These are phyloP conservation scores for Bombus pyrosoma DNA, from an alignment of 1,140 invertebrate species.

Conservation along the genomic window DNA sequence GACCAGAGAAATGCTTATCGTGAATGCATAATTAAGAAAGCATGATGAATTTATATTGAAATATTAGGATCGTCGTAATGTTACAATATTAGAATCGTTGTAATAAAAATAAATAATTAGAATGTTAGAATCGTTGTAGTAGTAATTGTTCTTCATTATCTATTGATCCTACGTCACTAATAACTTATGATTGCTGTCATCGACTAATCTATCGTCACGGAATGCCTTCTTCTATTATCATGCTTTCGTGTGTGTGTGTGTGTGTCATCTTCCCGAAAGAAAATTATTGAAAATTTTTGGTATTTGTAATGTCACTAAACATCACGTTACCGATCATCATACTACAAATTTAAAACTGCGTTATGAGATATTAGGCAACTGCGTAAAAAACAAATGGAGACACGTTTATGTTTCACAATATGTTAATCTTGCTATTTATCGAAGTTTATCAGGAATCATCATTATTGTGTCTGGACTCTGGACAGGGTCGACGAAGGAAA, in stretches of 20 bases:
- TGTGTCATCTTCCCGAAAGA: not conserved
- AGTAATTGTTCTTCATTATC: conserved; percentile 26
- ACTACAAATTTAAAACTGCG: not conserved
- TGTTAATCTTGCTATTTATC: not conserved
- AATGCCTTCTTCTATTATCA: not conserved
- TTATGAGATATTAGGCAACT: not conserved
- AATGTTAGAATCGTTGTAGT: conserved; percentile 19
- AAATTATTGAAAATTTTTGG: not conserved
- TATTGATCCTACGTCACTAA: conserved; percentile 44
- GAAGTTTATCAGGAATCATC: not conserved
- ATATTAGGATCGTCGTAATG: not conserved
- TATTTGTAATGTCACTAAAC: not conserved
- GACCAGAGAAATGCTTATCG: not conserved
- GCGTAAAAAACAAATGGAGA: not conserved
- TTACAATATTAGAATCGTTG: too few relatives aligned
- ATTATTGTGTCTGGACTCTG: not conserved
- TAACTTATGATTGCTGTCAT: conserved; percentile 43
- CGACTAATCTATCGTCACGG: conserved; percentile 25
- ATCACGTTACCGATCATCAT: not conserved
- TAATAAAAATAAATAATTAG: not conserved
- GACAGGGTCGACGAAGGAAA: not conserved
- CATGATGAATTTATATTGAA: not conserved
- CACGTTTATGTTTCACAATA: not conserved
- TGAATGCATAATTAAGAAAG: not conserved
- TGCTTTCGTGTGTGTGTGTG: not conserved